Conservation (phyloP, 2,797 vertebrate species). For the Octomys mimax region DNA sequence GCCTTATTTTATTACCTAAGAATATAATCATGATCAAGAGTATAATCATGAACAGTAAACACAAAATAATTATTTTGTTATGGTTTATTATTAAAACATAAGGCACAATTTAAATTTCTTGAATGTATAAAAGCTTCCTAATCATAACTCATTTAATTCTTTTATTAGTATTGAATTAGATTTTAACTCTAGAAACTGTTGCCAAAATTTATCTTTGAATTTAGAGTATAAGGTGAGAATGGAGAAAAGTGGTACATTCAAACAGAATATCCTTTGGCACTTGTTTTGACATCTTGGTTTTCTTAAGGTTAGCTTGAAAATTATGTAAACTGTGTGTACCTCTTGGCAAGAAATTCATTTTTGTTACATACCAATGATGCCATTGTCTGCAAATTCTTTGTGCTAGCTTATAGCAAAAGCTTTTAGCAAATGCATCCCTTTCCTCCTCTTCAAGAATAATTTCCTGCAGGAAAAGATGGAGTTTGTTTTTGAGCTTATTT, state of each 20-base stretch:
- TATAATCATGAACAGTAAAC: background rate
- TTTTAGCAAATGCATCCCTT: background rate
- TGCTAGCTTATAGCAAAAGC: background rate
- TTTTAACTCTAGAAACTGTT: background rate
- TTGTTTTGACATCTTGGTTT: background rate
- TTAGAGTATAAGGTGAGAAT: background rate
- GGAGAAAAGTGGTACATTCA: background rate
- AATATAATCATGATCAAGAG: background rate
- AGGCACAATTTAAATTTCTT: background rate
- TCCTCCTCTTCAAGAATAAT: background rate
- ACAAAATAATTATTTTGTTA: background rate
- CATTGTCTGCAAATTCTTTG: background rate
- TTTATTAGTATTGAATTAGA: background rate
- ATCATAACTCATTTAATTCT: background rate
- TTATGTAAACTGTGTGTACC: background rate
- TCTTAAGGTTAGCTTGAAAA: background rate
- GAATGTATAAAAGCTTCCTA: background rate
- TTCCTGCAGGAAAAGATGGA: background rate
- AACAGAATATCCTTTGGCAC: background rate
- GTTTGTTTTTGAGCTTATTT: background rate
- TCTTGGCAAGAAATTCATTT: background rate
- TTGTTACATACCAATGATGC: background rate
- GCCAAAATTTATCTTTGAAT: background rate
- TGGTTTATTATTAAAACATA: background rate
- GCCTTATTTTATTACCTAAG: background rate